These are phyloP conservation scores for Pachypsylla venusta DNA, from an alignment of 1,140 invertebrate genomes.

Conservation along the genomic window DNA sequence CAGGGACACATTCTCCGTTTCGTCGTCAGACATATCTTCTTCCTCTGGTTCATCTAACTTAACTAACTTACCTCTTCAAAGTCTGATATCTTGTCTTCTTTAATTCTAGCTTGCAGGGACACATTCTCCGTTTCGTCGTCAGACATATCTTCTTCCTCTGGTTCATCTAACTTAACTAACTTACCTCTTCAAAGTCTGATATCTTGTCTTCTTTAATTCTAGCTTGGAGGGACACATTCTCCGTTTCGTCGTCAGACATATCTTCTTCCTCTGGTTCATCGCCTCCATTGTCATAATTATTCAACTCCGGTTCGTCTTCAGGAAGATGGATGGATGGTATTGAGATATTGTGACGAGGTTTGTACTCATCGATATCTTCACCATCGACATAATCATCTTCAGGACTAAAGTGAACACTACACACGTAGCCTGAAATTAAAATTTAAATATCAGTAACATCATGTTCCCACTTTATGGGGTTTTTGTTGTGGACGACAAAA, in stretches of 20 bases:
- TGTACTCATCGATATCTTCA: neutral
- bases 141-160: neutral
- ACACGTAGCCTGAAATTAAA: neutral
- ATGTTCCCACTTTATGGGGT: no score
- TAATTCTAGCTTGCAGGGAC: neutral
- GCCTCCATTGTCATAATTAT: neutral
- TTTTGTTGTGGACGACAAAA: no score
- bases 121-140: neutral
- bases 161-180: no score
- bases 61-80: no score
- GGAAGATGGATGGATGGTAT: slow-evolving; percentile 3
- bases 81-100: neutral
- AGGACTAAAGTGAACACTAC: slow-evolving; percentile 1
- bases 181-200: neutral
- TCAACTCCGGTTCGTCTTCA: no score
- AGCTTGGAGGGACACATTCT: neutral
- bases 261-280: neutral
- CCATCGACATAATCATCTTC: slow-evolving; percentile 6
- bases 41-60: no score
- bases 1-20: neutral
- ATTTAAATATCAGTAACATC: no score
- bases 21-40: neutral
- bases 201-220: neutral
- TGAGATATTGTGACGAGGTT: neutral
- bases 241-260: neutral